A percentile compares a stretch with the other conserved stretches of the same genome.
Evolutionary conservation across 2,797 vertebrate species (phyloP).

Genomic region (Poeciliopsis infans): DNA sequence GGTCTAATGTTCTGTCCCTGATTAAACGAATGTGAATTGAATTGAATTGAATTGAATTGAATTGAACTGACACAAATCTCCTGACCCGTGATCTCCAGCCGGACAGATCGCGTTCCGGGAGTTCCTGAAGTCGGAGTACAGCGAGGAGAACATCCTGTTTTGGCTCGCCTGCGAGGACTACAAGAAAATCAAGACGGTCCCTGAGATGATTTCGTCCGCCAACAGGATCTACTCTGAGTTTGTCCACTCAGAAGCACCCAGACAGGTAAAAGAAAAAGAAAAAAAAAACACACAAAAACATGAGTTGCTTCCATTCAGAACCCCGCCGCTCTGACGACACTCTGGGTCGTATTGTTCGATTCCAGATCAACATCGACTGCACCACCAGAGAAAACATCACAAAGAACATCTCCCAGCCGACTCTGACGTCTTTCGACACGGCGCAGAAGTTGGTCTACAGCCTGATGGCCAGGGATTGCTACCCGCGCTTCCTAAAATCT

Average conservation of each 20-base stretch:
- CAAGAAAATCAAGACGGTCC: slow-evolving; percentile 87
- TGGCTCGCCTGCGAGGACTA: slow-evolving; percentile 95
- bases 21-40: too few relatives aligned
- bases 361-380: slow-evolving; percentile 96
- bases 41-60: not conserved
- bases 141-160: slow-evolving; percentile 96
- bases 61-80: not conserved
- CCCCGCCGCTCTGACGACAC: slow-evolving; percentile 15
- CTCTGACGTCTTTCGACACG: slow-evolving; percentile 88
- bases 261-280: slow-evolving; percentile 84
- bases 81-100: slow-evolving; percentile 70
- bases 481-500: slow-evolving; percentile 94
- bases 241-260: slow-evolving; percentile 90
- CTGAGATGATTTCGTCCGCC: slow-evolving; percentile 88
- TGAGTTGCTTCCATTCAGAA: not conserved
- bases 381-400: slow-evolving; percentile 89
- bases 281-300: not conserved
- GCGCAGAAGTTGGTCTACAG: slow-evolving; percentile 91
- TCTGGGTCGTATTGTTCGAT: slow-evolving; percentile 52
- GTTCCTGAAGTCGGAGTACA: slow-evolving; percentile 94
- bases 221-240: slow-evolving; percentile 94
- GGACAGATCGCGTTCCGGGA: slow-evolving; percentile 88
- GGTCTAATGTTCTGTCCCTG: too few relatives aligned
- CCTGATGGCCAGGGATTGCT: slow-evolving; percentile 96
- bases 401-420: slow-evolving; percentile 89